These are phyloP conservation scores for Puffinus mauretanicus DNA, from an alignment of 2,113 vertebrate species.

Conservation along the genomic window DNA sequence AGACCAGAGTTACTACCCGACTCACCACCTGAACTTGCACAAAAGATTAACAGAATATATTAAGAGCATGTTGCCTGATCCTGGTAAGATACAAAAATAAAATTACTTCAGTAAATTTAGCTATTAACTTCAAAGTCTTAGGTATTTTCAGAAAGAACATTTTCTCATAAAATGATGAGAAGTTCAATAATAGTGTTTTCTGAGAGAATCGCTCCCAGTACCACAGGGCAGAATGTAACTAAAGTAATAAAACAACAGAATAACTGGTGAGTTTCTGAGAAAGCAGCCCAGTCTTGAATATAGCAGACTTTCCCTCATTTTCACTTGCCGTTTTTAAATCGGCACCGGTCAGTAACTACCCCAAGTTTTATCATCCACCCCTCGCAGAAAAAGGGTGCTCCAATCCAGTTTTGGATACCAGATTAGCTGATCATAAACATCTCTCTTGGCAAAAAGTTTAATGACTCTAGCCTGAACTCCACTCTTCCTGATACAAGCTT, in stretches of 20 bases:
- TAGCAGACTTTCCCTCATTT: not conserved
- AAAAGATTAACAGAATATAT: not conserved
- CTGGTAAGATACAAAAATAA: not conserved
- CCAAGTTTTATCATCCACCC: not conserved
- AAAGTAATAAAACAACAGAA: not conserved
- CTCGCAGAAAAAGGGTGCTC: not conserved
- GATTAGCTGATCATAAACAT: not conserved
- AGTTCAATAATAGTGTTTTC: not conserved
- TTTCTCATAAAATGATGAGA: not conserved
- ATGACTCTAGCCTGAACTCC: not conserved
- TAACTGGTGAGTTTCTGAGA: not conserved
- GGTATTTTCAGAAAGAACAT: not conserved
- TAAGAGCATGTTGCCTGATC: not conserved
- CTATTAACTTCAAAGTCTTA: not conserved
- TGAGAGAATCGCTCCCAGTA: not conserved
- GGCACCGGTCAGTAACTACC: not conserved
- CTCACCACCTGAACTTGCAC: not conserved
- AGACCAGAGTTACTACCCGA: not conserved
- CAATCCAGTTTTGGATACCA: not conserved
- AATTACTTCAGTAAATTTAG: not conserved
- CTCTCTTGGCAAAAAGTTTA: not conserved
- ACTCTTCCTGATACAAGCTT: not conserved
- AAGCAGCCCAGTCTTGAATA: not conserved
- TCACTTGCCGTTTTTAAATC: not conserved
- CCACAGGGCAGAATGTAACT: not conserved